Evolutionary conservation across 2,888 invertebrate genomes (phyloP), one percentile per base, ranked within the genome.

Genomic region (Cheilosia soror): DNA sequence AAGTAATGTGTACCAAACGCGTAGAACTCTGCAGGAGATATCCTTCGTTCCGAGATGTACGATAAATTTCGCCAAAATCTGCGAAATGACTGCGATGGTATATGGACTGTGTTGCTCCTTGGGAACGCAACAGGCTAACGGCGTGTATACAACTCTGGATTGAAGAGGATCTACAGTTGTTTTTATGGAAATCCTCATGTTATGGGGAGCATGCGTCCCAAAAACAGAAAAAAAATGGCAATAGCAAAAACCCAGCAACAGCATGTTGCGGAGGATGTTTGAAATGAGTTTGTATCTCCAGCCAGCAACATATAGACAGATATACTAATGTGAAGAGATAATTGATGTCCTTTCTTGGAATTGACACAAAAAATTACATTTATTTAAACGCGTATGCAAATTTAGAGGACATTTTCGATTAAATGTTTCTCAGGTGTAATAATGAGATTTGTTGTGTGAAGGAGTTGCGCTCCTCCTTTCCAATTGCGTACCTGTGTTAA

Each of bases 51-150:
- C 65, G 53, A 71, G 31, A 29, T 40, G 51, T 20, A 7, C 15
- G 47, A 47, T 47, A 47, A 72, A 49, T 84, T 49, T 66, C 44
- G 66, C 11, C 62, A 29, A 37, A 29, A 20, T 62, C 25, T 31
- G 63, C 40, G 44, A 62, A 62, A 62, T 60, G 29, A 53, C 29
- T 57, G 40, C 40, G 58, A 9, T 37, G 33, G 44, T 76, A 47
- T 53, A 11, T 25, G 49, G 49, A 49, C 51, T 51, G 25, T 78
- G 76, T 71, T 82, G 51, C 63, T 75, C 31, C 49, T 69, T 68
- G 53, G 87, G 89, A 90, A 91, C 91, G 92, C 91, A 91, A 91
- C 91, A 91, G 91, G 91, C 91, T 90, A 90, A 91, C 91, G 88
- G 89, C 89, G 90, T 89, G 88, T 89, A 87, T 89, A 89, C 89